Base-by-base conservation (phyloP, 2,113 vertebrate species). In the Pampusana beccarii region DNA sequence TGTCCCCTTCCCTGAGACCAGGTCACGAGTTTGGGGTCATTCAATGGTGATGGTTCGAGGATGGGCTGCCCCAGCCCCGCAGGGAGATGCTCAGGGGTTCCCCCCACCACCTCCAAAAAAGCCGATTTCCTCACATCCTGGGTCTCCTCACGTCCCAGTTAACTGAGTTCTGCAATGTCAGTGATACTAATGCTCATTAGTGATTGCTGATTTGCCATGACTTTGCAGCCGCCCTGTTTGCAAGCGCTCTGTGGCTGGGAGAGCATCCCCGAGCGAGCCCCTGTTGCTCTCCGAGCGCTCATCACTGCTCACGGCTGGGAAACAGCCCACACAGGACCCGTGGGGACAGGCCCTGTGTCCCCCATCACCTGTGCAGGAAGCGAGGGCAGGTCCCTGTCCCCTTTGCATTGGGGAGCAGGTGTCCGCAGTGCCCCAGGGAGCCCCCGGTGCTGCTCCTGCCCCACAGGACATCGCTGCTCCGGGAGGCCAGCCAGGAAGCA, bases 351-450 rank as follows among this genome's bases (percentile, higher is more conserved):
- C 42, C 42, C 16, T 16, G 42, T 2, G 3, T 23, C 31, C 50
- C 61, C 8, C 2, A 4, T 10, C 20, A 31, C 54, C 26, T 23
- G 14, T 2, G 2, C 77, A 51, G 25, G 29, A 16, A 6, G n/a
- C 1, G 1, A 21, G 19, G 15, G 8, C 58, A 54, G 53, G 25
- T 42, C 57, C 56, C 44, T 0, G 4, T 6, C 50, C 34, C 7
- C 3, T 2, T 7, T 16, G 56, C 42, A 17, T 44, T 44, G 42
- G 42, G 42, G 42, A 44, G 42, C 42, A 44, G 16, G 42, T 44
- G 42, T 17, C 42, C 42, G 16, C 42, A 44, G 42, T 44, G 42
- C 16, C 42, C 42, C 42, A 44, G 42, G 42, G 16, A 17, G 42
- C 16, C 42, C 42, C 42, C 16, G 4, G 42, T 44, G 42, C 42